Conservation (phyloP, 1,140 invertebrate species). For the Danaus plexippus region DNA sequence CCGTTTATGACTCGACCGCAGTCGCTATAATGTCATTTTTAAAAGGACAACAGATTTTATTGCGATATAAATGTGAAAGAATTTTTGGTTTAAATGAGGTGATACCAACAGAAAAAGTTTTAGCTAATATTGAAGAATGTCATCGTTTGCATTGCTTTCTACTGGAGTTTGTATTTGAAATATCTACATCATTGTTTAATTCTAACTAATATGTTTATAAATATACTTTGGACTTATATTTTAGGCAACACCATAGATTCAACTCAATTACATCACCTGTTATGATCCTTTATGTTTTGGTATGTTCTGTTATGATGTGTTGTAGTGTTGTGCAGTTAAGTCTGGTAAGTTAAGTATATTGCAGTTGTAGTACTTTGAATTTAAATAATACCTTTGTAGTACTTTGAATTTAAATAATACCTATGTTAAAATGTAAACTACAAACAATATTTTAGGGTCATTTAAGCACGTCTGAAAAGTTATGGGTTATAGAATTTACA, state of each 20-base stretch:
- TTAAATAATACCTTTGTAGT: not conserved
- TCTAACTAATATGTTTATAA: constrained; percentile 20
- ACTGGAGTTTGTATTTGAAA: constrained; percentile 30
- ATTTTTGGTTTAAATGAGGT: constrained; percentile 29
- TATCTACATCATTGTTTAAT: not conserved
- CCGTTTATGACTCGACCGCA: constrained; percentile 38
- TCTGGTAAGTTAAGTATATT: constrained; percentile 23
- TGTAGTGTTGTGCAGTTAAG: constrained; percentile 35
- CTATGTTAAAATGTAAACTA: too few relatives aligned
- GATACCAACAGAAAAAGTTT: constrained; percentile 17
- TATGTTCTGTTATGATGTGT: constrained; percentile 43
- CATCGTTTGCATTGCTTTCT: constrained; percentile 43
- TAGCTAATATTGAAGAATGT: constrained; percentile 39
- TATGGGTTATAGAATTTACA: constrained; percentile 34
- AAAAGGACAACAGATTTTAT: constrained; percentile 32
- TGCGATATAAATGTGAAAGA: constrained; percentile 31
- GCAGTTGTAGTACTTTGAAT: not conserved
- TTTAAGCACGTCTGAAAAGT: constrained; percentile 24
- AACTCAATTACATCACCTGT: constrained; percentile 31
- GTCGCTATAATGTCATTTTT: constrained; percentile 35
- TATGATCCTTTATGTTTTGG: constrained; percentile 37
- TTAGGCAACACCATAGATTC: constrained; percentile 28
- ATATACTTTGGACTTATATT: constrained; percentile 20
- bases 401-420: too few relatives aligned
- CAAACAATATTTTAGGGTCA: constrained; percentile 23